phyloP scores from a whole-genome alignment of 2,888 invertebrate species.

The Carpatolechia fugitivella region DNA sequence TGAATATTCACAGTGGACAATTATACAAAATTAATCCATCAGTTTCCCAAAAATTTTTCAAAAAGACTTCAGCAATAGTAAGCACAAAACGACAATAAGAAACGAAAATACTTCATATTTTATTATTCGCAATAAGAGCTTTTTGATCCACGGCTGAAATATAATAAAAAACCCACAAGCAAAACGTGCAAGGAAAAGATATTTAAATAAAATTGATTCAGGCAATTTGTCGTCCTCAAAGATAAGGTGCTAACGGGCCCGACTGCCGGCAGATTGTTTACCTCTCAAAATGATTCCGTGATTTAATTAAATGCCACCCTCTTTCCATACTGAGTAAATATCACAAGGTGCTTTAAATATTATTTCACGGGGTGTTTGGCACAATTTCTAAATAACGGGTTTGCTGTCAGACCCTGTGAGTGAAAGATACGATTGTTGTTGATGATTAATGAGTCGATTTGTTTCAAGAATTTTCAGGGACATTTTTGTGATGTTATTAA shows the following conservation, averaged over 20 bases:
- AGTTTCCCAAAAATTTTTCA: too few relatives aligned
- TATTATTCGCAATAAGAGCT: neutral
- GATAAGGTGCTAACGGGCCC: constrained; percentile 35
- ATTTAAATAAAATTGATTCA: constrained; percentile 34
- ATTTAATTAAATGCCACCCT: constrained; percentile 11
- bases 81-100: too few relatives aligned
- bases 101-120: too few relatives aligned
- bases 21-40: too few relatives aligned
- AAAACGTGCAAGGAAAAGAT: neutral
- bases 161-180: neutral
- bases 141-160: neutral
- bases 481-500: too few relatives aligned
- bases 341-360: constrained; percentile 2
- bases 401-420: too few relatives aligned
- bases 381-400: neutral
- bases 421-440: too few relatives aligned
- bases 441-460: too few relatives aligned
- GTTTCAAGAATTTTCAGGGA: too few relatives aligned
- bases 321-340: constrained; percentile 5
- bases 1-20: too few relatives aligned
- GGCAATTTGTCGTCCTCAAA: constrained; percentile 32
- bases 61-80: too few relatives aligned
- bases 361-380: neutral
- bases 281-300: constrained; percentile 25
- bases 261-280: constrained; percentile 32